Base-by-base conservation (phyloP, 2,888 invertebrate species). In the Cyaniris semiargus region DNA sequence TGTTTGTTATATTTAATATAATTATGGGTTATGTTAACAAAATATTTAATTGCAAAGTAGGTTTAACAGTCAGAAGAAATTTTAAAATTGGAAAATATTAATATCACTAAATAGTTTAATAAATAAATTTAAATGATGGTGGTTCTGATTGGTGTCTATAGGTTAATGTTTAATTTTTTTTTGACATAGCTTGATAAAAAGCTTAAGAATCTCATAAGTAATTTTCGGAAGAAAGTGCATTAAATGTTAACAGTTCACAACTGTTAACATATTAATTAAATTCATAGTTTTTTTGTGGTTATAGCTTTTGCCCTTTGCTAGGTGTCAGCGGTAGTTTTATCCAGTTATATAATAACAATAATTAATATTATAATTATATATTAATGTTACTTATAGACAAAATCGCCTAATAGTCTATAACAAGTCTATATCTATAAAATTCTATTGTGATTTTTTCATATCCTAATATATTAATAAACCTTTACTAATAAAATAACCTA, bases 401-500 rank as follows among this genome's bases (percentile, higher is more conserved):
- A 44, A 21, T 72, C 15, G 72, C 72, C 72, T 72, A 72, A 72
- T n/a, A 72, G 74, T 53, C 15, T 74, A 71, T 71, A 72, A 44
- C 74, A 44, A 48, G 48, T 74, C 74, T 74, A 74, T 74, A 74
- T 44, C 74, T 74, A 53, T 74, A 48, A 74, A 74, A 53, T 74
- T 74, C 74, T 53, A 74, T 74, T 74, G 74, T 74, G 74, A 74
- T 74, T 74, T 27, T 72, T 74, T 74, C 74, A 74, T 74, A 74
- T 74, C 74, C 53, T 74, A 27, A 48, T 48, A 74, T 44, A 27
- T 53, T 3, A 3, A 48, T 38, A 8, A 44, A 44, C 10, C 53
- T 18, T 53, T 15, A 53, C 53, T 53, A 53, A 53, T 53, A 18
- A 53, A 53, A 53, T 53, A 18, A 18, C 5, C 13, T 1, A 53